Base-by-base conservation (phyloP, 2,888 invertebrate genomes). In the Pterobdella sp. region DNA sequence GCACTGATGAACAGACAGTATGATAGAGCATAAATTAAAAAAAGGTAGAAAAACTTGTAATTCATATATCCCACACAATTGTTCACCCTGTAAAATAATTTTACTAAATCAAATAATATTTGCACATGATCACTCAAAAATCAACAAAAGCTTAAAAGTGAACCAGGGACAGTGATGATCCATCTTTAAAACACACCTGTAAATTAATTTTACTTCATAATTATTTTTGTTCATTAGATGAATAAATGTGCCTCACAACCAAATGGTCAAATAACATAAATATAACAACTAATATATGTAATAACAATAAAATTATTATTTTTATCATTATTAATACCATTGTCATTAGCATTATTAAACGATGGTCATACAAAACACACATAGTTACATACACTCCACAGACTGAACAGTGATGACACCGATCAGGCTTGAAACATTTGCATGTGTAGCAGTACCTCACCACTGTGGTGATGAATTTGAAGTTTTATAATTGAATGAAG, bases 111-210 rank as follows among this genome's bases (percentile, higher is more conserved):
- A n/a, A n/a, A n/a, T n/a, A n/a, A n/a, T 26, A n/a, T 7, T 26
- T 7, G n/a, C 7, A 29, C 14, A 10, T 18, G 7, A 10, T 63
- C 7, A 63, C n/a, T 7, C 7, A 63, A 63, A 10, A n/a, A 63
- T 63, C 14, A 63, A 63, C 7, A 63, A n/a, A 18, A n/a, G n/a
- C 7, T n/a, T 63, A 63, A 63, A 10, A n/a, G 64, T 81, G 76
- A 79, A 91, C 94, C 94, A 96, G 26, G 96, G 96, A 85, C 97
- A 98, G 85, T 98, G 97, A 85, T 98, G 97, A 86, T 98, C 97
- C 94, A 96, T 95, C 87, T 96, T 96, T 77, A 94, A 88, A 22
- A 96, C 91, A 86, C 96, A 96, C 67, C 82, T 83, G 77, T 65
- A 79, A 80, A 73, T 42, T 71, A 72, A 22, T 42, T 42, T 14